Conservation (phyloP, 2,113 vertebrate species). For the Channa maculata region DNA sequence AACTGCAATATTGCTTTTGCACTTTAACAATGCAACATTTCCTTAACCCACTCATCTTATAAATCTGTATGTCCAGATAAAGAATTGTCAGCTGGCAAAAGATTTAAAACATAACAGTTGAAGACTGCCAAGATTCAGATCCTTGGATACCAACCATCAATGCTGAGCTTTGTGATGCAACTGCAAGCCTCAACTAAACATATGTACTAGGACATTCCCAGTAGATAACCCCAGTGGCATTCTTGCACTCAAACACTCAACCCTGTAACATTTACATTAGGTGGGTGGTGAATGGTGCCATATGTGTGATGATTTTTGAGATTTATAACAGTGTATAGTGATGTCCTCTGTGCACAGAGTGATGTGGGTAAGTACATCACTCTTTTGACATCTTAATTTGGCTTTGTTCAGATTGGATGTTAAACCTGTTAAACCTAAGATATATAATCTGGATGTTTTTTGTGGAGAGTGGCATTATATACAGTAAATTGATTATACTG, state of each 20-base stretch:
- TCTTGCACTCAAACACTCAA: slow-evolving; percentile 40
- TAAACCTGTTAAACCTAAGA: slow-evolving; percentile 13
- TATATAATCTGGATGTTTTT: slow-evolving; percentile 2
- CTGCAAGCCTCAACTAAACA: slow-evolving; percentile 38
- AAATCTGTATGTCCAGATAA: neutral
- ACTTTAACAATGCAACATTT: neutral
- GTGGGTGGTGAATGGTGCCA: slow-evolving; percentile 35
- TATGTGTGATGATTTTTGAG: slow-evolving; percentile 25
- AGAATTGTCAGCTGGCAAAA: neutral
- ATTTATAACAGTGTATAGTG: slow-evolving; percentile 17
- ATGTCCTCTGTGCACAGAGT: slow-evolving; percentile 30
- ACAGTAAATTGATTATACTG: slow-evolving; percentile 12
- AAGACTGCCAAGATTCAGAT: neutral
- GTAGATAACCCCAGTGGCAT: slow-evolving; percentile 61
- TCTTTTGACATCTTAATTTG: slow-evolving; percentile 21
- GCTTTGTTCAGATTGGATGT: slow-evolving; percentile 13
- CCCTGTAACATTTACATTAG: slow-evolving; percentile 41
- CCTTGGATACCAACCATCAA: neutral
- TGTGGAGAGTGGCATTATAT: neutral
- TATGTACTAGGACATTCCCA: slow-evolving; percentile 38
- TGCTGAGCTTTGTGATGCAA: neutral
- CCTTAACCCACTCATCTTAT: neutral
- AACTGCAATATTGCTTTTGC: neutral
- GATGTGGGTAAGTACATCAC: neutral
- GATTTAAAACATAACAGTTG: neutral